Base-by-base conservation (phyloP, 1,140 invertebrate species). In the Galleria mellonella region DNA sequence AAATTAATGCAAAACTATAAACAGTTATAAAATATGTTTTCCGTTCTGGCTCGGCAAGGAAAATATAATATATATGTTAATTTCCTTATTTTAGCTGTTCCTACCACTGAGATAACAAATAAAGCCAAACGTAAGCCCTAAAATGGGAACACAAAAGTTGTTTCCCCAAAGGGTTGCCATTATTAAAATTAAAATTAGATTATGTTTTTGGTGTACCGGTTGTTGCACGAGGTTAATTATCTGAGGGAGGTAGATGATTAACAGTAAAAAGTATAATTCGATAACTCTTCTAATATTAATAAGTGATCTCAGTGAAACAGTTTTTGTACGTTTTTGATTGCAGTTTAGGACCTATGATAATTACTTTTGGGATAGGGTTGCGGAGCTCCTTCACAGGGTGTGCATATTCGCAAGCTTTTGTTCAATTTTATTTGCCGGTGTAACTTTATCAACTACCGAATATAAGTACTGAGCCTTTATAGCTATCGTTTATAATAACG, bases 261-360 rank as follows among this genome's bases (percentile, higher is more conserved):
- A 75, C 77, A 60, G 59, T 60, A 60, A 61, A 63, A 55, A 51
- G 53, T 75, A 63, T 82, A 77, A 79, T 75, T 77, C 77, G 72
- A 83, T 79, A 71, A 71, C 73, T 79, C 38, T 52, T 79, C 52
- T 62, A 83, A 74, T 77, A 79, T 83, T 83, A 64, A 83, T 63
- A 69, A 71, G 64, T 53, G 54, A 79, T 77, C 65, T 72, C 74
- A 58, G 42, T 62, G 65, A 68, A 78, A 63, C 71, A 65, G 75
- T 77, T 79, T 83, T 81, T 77, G 72, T 72, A 72, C 55, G 74
- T 81, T 83, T 83, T 83, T 81, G 75, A 83, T 83, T 83, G 76
- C 75, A 72, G 68, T 76, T 82, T 62, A 71, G 71, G 72, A 66
- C 58, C 64, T 62, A 72, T 79, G 72, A 74, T 83, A 82, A 83